phyloP scores from a whole-genome alignment of 2,888 invertebrate species.

The Parapristionchus giblindavisi region DNA sequence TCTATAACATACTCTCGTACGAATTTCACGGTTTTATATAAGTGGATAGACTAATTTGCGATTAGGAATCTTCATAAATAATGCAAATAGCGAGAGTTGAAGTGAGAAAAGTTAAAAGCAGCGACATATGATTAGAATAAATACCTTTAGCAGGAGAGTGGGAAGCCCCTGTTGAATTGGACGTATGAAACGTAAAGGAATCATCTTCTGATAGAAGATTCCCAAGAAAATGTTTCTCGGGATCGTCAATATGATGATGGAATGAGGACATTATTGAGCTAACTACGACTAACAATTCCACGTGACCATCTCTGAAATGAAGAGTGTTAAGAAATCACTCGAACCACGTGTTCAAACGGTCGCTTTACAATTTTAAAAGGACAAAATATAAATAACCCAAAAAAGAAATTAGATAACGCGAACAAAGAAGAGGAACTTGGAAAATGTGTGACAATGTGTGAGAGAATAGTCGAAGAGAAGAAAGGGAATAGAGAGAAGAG shows the following conservation, averaged over 20 bases:
- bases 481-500: conserved; percentile 31
- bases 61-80: not conserved
- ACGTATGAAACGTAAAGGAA: conserved; percentile 6
- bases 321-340: not conserved
- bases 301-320: too few relatives aligned
- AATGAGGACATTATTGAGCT: conserved; percentile 9
- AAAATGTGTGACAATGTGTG: conserved; percentile 32
- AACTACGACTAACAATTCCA: not conserved
- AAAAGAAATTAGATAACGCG: not conserved
- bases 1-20: too few relatives aligned
- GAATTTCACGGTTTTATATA: too few relatives aligned
- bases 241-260: conserved; percentile 46
- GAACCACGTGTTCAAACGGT: not conserved
- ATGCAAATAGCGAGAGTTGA: not conserved
- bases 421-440: conserved; percentile 10
- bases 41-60: not conserved
- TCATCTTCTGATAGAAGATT: conserved; percentile 48
- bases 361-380: too few relatives aligned
- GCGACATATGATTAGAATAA: not conserved
- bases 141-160: conserved; percentile 21
- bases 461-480: conserved; percentile 26
- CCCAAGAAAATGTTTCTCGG: conserved; percentile 58
- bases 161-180: conserved; percentile 27
- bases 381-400: conserved; percentile 6
- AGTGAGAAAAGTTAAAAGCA: not conserved